phyloP scores from a whole-genome alignment of 1,140 invertebrate genomes.

The Prorops nasuta region DNA sequence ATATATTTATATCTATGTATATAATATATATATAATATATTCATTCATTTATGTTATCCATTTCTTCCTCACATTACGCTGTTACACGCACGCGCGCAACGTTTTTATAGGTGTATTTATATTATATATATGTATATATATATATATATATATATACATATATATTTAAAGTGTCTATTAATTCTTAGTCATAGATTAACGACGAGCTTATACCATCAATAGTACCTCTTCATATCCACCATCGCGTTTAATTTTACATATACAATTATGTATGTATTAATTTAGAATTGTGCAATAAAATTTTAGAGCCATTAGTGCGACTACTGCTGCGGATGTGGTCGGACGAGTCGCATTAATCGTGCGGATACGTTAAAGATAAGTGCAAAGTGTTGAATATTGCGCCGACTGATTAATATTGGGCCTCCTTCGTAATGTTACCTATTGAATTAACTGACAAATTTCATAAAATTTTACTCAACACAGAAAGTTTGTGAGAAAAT shows the following conservation, averaged over 20 bases:
- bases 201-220: too few relatives aligned
- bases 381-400: conserved; percentile 12
- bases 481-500: too few relatives aligned
- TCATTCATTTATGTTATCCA: background rate
- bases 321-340: conserved; percentile 39
- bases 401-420: too few relatives aligned
- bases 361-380: conserved; percentile 2
- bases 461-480: too few relatives aligned
- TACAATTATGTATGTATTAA: conserved; percentile 19
- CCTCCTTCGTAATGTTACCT: too few relatives aligned
- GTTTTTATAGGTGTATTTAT: background rate
- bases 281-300: conserved; percentile 46
- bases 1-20: conserved; percentile 19
- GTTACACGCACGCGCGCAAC: background rate
- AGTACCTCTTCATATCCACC: too few relatives aligned
- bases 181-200: too few relatives aligned
- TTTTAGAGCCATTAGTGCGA: conserved; percentile 46
- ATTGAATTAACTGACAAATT: too few relatives aligned
- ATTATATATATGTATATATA: background rate
- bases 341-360: conserved; percentile 23
- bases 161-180: conserved; percentile 11
- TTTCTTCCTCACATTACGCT: background rate
- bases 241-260: conserved; percentile 11
- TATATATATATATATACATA: conserved; percentile 13
- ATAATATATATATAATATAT: conserved; percentile 11